Conservation (phyloP, 2,797 vertebrate genomes). For the Syngnathus acus region DNA sequence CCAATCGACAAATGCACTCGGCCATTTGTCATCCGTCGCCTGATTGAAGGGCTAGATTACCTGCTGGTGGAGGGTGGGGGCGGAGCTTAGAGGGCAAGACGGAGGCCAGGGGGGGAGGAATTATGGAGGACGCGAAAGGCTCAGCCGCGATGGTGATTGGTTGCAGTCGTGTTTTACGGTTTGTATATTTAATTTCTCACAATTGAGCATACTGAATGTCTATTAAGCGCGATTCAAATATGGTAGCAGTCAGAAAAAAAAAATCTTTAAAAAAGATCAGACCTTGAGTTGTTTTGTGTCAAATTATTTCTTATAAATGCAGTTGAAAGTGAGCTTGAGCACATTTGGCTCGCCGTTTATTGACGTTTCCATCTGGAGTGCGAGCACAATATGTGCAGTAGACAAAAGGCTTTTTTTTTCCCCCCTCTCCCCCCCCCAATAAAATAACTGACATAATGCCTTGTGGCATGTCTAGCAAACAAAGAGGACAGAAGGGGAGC, state of each 20-base stretch:
- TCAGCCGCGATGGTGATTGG: neutral
- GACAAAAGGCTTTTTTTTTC: slow-evolving; percentile 5
- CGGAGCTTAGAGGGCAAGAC: neutral
- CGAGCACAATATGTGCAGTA: slow-evolving; percentile 15
- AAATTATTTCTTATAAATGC: too few relatives aligned
- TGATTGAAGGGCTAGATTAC: slow-evolving; percentile 40
- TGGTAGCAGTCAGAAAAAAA: too few relatives aligned
- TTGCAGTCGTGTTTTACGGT: too few relatives aligned
- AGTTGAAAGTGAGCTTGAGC: neutral
- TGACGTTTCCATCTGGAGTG: slow-evolving; percentile 18
- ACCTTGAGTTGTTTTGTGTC: too few relatives aligned
- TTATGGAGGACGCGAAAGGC: neutral
- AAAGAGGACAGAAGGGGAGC: neutral
- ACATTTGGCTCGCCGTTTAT: slow-evolving; percentile 27
- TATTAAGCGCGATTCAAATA: neutral
- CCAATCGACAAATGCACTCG: slow-evolving; percentile 48
- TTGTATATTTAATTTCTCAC: too few relatives aligned
- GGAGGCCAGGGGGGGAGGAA: neutral
- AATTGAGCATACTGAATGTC: too few relatives aligned
- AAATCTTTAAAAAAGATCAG: neutral
- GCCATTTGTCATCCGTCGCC: slow-evolving; percentile 39
- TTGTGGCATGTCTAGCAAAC: neutral
- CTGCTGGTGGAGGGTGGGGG: slow-evolving; percentile 23
- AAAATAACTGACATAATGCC: neutral
- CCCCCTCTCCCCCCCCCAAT: neutral